Base-by-base conservation (phyloP, 2,797 vertebrate genomes). In the Notamacropus eugenii region DNA sequence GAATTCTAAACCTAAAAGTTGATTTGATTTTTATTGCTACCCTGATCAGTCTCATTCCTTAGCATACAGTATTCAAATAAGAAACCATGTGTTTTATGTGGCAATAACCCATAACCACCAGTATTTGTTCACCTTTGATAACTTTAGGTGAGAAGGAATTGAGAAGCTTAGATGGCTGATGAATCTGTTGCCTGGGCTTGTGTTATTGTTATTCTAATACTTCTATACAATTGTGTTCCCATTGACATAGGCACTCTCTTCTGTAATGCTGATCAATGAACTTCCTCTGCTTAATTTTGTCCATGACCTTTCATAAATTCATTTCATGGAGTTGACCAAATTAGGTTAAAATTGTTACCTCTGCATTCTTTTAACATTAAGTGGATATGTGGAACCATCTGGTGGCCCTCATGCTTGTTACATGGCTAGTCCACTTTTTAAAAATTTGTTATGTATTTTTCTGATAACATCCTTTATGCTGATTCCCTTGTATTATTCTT, bases 11-110 rank as follows among this genome's bases (percentile, higher is more conserved):
- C 82, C 62, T 74, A 59, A 82, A 91, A 58, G 6, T 74, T 87
- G 92, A 92, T 96, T 94, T 54, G 31, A 40, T 97, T 94, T 96
- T 95, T 27, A 50, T 67, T 11, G 12, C 56, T 55, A 46, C 16
- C 40, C 92, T 14, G 8, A 58, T 34, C 27, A 34, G 13, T 54
- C 52, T 90, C 16, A 29, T 93, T 96, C 11, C 27, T 93, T 28
- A 59, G 29, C 24, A 58, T 40, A 52, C 52, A 27, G 1, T 93
- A 90, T 92, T 14, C 46, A 62, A 40, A 28, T 5, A 56, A 91
- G 90, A 93, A 92, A 52, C 22, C 90, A 29, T 5, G 90, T 1
- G 4, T 92, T 90, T 91, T 62, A 59, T 8, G 3, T 34, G 57
- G 34, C 34, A 55, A 0, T 31, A 58, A 55, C 29, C 40, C 74